Evolutionary conservation across 1,140 invertebrate species (phyloP).

Genomic region (Maconellicoccus hirsutus): DNA sequence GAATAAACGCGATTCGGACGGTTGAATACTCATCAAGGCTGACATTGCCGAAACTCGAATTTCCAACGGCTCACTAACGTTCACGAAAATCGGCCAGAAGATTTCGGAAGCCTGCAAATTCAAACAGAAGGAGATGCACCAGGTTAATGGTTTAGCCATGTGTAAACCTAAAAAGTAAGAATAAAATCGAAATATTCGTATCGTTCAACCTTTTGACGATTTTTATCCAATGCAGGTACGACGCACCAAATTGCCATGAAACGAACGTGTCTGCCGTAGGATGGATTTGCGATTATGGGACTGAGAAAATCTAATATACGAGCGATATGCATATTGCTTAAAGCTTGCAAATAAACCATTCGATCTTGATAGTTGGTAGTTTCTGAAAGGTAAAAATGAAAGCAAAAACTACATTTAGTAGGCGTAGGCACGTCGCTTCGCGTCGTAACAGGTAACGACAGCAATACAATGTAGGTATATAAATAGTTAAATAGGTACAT

Average conservation of each 20-base stretch:
- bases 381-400: slow-evolving; percentile 36
- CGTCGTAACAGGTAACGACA: too few relatives aligned
- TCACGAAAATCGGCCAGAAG: slow-evolving; percentile 56
- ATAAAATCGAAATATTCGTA: too few relatives aligned
- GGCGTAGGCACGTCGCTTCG: too few relatives aligned
- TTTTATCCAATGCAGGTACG: slow-evolving; percentile 39
- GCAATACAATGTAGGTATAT: too few relatives aligned
- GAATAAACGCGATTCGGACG: slow-evolving; percentile 48
- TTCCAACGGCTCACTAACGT: slow-evolving; percentile 50
- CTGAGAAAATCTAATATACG: slow-evolving; percentile 47
- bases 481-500: too few relatives aligned
- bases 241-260: slow-evolving; percentile 50
- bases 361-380: slow-evolving; percentile 49
- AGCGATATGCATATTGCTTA: slow-evolving; percentile 47
- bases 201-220: slow-evolving; percentile 41
- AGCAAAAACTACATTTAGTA: too few relatives aligned
- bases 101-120: slow-evolving; percentile 43
- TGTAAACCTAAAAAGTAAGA: too few relatives aligned
- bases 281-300: slow-evolving; percentile 41
- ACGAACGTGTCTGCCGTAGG: slow-evolving; percentile 41
- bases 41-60: slow-evolving; percentile 51
- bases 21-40: slow-evolving; percentile 45
- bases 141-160: too few relatives aligned
- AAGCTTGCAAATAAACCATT: slow-evolving; percentile 55
- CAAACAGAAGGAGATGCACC: too few relatives aligned